Percentiles rank a stretch among this genome's conserved stretches.
Evolutionary conservation across 2,797 vertebrate genomes (phyloP).

Genomic region (Spinus pinus): DNA sequence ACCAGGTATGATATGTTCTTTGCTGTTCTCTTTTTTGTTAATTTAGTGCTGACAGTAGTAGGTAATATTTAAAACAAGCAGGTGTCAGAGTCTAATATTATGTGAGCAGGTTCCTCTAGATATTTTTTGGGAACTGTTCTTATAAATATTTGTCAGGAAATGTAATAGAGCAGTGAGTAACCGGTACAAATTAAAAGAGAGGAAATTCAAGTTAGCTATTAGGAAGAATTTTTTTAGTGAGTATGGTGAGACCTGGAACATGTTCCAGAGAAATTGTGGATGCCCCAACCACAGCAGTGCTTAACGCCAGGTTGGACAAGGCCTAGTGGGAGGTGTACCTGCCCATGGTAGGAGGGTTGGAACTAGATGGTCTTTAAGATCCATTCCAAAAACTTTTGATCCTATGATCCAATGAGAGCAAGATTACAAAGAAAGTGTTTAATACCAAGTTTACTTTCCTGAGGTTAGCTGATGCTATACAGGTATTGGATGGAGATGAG

Average conservation of each 20-base stretch:
- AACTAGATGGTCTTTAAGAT: neutral
- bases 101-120: neutral
- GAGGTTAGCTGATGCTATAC: neutral
- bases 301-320: neutral
- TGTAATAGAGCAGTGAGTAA: neutral
- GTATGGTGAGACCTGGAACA: neutral
- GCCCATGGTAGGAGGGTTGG: neutral
- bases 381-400: neutral
- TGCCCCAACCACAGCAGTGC: neutral
- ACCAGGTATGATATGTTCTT: neutral
- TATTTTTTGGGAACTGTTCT: neutral
- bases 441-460: neutral
- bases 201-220: neutral
- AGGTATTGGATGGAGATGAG: neutral
- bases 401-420: neutral
- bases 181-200: neutral
- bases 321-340: neutral
- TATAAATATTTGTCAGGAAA: neutral
- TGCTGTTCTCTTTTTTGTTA: neutral
- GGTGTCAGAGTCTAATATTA: neutral
- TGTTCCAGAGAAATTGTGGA: neutral
- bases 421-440: neutral
- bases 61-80: neutral
- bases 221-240: neutral
- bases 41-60: neutral